phyloP scores from a whole-genome alignment of 23 tunicate genomes.

The Clavelina lepadiformis region DNA sequence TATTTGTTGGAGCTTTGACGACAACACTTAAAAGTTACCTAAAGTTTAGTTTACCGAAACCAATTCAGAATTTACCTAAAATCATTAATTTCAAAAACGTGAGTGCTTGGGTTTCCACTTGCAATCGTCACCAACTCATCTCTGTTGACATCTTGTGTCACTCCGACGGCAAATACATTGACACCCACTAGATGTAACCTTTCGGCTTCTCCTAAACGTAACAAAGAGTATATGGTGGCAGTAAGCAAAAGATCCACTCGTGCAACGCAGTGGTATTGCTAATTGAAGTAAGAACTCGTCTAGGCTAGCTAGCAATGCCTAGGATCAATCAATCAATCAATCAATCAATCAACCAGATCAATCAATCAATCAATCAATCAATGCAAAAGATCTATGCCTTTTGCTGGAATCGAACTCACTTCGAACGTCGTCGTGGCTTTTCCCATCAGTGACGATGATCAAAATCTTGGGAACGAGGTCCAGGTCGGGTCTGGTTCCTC shows the following conservation, averaged over 20 bases:
- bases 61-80: constrained; percentile 6
- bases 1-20: too few species aligned
- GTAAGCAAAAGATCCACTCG: too few species aligned
- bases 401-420: background rate
- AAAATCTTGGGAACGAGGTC: constrained; percentile 10
- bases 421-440: constrained; percentile 14
- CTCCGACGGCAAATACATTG: constrained; percentile 19
- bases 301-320: too few species aligned
- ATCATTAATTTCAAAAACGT: constrained; percentile 17
- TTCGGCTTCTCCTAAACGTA: background rate
- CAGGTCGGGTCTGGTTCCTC: background rate
- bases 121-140: constrained; percentile 14
- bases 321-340: too few species aligned
- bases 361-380: too few species aligned
- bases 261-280: too few species aligned
- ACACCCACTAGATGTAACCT: constrained; percentile 9
- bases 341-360: too few species aligned
- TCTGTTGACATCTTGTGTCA: constrained; percentile 16
- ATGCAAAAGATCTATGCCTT: too few species aligned
- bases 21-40: too few species aligned
- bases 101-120: constrained; percentile 9
- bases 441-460: constrained; percentile 18
- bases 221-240: too few species aligned
- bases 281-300: too few species aligned
- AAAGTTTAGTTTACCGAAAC: too few species aligned